Evolutionary conservation across 2,888 invertebrate species (phyloP).

Genomic region (Tetanocera ferruginea): DNA sequence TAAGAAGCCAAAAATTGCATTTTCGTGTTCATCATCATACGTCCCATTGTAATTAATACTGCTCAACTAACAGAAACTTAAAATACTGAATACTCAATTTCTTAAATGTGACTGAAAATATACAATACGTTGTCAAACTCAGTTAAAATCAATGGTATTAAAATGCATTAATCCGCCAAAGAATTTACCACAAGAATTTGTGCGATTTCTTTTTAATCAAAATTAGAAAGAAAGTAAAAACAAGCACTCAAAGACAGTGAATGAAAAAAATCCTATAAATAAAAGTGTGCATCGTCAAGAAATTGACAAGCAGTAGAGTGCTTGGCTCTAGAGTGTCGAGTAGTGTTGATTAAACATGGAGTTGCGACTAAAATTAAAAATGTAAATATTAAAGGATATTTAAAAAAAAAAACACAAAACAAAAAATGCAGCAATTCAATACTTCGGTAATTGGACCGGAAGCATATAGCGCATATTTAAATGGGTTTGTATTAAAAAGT

Average conservation of each 20-base stretch:
- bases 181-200: slow-evolving; percentile 29
- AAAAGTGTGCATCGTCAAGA: neutral
- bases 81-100: slow-evolving; percentile 17
- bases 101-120: slow-evolving; percentile 40
- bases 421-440: slow-evolving; percentile 40
- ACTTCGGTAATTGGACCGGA: slow-evolving; percentile 43
- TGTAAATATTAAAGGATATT: neutral
- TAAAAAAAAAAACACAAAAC: neutral
- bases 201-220: slow-evolving; percentile 18
- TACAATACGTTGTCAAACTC: neutral
- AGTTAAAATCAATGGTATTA: slow-evolving; percentile 23
- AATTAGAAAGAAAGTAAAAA: neutral
- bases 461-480: slow-evolving; percentile 40
- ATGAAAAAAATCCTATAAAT: neutral
- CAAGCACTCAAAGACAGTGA: neutral
- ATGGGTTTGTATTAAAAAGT: slow-evolving; percentile 39
- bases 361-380: neutral
- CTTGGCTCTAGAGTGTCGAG: neutral
- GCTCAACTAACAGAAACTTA: too few relatives aligned
- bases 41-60: too few relatives aligned
- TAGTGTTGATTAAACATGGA: neutral
- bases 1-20: too few relatives aligned
- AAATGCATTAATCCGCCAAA: slow-evolving; percentile 27
- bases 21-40: too few relatives aligned
- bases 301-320: neutral